Evolutionary conservation across 2,888 invertebrate genomes (phyloP).

Genomic region (Rhagonycha fulva): DNA sequence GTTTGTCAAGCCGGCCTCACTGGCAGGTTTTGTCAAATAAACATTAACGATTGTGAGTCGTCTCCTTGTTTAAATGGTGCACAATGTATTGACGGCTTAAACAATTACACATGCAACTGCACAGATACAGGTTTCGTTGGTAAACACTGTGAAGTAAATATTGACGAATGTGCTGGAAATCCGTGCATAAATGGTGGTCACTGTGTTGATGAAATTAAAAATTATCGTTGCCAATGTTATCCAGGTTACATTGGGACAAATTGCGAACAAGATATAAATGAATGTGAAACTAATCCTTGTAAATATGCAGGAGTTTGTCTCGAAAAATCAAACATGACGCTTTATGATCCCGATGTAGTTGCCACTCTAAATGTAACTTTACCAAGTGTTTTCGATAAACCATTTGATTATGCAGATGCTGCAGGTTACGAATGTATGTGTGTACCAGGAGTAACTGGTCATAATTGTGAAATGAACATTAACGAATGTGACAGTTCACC

Average conservation of each 20-base stretch:
- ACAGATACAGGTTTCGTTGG: slow-evolving; percentile 80
- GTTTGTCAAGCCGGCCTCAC: slow-evolving; percentile 79
- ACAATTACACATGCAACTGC: slow-evolving; percentile 80
- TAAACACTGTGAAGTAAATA: slow-evolving; percentile 74
- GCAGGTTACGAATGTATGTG: slow-evolving; percentile 83
- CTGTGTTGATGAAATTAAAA: slow-evolving; percentile 80
- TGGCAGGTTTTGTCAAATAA: slow-evolving; percentile 74
- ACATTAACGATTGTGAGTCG: slow-evolving; percentile 85
- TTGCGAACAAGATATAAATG: slow-evolving; percentile 78
- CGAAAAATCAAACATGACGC: slow-evolving; percentile 72
- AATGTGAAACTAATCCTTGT: slow-evolving; percentile 82
- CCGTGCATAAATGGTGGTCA: slow-evolving; percentile 81
- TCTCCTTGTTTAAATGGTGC: slow-evolving; percentile 80
- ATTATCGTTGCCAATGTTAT: slow-evolving; percentile 77
- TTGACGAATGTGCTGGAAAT: slow-evolving; percentile 79
- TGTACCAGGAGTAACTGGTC: slow-evolving; percentile 74
- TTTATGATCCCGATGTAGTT: slow-evolving; percentile 60
- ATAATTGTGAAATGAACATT: slow-evolving; percentile 81
- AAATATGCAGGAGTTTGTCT: slow-evolving; percentile 79
- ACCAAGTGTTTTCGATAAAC: slow-evolving; percentile 67
- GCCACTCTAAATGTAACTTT: slow-evolving; percentile 56
- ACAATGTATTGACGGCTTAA: slow-evolving; percentile 77
- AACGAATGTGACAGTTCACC: slow-evolving; percentile 85
- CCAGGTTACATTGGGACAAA: slow-evolving; percentile 73
- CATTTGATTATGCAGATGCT: slow-evolving; percentile 72